Conservation (phyloP, 2,113 vertebrate species). For the Colistium nudipinnis region DNA sequence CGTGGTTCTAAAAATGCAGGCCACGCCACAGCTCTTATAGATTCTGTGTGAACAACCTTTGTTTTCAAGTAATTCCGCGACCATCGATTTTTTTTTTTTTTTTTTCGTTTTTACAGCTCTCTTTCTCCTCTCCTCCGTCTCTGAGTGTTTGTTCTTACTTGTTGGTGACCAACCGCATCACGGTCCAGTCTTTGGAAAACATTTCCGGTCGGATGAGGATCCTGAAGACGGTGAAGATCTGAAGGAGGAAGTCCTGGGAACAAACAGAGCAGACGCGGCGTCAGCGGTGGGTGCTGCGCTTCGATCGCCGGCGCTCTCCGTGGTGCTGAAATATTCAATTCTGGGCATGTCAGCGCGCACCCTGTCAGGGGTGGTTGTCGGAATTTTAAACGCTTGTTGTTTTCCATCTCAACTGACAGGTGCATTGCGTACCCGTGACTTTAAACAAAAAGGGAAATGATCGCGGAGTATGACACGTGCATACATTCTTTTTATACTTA, state of each 20-base stretch:
- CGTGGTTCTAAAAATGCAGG: no score
- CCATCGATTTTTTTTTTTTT: no score
- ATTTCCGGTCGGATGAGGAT: conserved; percentile 97
- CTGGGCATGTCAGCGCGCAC: not conserved
- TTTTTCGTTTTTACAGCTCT: not conserved
- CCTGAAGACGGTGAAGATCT: conserved; percentile 98
- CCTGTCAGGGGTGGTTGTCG: not conserved
- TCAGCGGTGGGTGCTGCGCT: not conserved
- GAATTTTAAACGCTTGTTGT: not conserved
- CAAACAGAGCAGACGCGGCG: not conserved
- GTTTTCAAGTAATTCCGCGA: not conserved
- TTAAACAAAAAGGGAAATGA: not conserved
- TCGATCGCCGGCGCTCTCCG: conserved; percentile 7
- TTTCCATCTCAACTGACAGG: not conserved
- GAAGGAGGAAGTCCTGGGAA: conserved; percentile 95
- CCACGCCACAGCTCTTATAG: no score
- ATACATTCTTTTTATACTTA: not conserved
- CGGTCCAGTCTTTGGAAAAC: conserved; percentile 99
- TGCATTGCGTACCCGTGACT: not conserved
- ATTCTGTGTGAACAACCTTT: no score
- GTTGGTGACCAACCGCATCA: conserved; percentile 99
- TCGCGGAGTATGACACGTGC: no score
- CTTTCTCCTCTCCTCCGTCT: not conserved
- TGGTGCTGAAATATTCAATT: conserved; percentile 6
- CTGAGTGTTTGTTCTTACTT: conserved; percentile 85